Conservation (phyloP, 1,140 invertebrate species). For the Drosophila nigrodunni region DNA sequence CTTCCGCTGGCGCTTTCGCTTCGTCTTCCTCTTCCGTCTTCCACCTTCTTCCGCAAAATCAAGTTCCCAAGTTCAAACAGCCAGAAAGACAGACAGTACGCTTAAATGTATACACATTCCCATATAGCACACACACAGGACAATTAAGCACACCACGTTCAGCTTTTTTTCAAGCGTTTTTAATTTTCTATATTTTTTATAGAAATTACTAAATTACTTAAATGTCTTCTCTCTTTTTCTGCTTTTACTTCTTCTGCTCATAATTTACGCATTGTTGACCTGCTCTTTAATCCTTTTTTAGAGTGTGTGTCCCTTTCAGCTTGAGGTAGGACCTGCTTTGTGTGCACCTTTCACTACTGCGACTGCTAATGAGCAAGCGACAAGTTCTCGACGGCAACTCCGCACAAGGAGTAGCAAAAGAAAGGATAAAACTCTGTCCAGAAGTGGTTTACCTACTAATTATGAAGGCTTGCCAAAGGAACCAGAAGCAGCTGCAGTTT, state of each 20-base stretch:
- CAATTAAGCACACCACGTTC: slow-evolving; percentile 21
- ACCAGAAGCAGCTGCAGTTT: slow-evolving; percentile 6
- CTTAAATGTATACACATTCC: slow-evolving; percentile 10
- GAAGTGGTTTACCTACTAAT: slow-evolving; percentile 23
- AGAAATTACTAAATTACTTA: slow-evolving; percentile 78
- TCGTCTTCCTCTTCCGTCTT: slow-evolving; percentile 37
- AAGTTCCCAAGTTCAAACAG: slow-evolving; percentile 80
- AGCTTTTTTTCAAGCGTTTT: slow-evolving; percentile 44
- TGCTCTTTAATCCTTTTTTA: slow-evolving; percentile 21
- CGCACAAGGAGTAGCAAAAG: slow-evolving; percentile 1
- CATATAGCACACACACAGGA: slow-evolving; percentile 19
- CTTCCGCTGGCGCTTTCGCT: slow-evolving; percentile 20
- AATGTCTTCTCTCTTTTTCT: slow-evolving; percentile 53
- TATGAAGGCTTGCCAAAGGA: slow-evolving; percentile 13
- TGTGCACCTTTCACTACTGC: slow-evolving; percentile 12
- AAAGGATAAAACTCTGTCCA: background rate
- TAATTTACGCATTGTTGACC: slow-evolving; percentile 59
- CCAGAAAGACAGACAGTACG: slow-evolving; percentile 41
- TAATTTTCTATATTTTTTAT: slow-evolving; percentile 69
- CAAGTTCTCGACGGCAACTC: slow-evolving; percentile 24
- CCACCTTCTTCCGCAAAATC: slow-evolving; percentile 71
- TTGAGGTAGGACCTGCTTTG: slow-evolving; percentile 32
- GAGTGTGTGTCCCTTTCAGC: slow-evolving; percentile 19
- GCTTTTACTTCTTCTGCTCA: slow-evolving; percentile 8
- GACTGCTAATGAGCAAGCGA: slow-evolving; percentile 60